A percentile compares a stretch with the other conserved stretches of the same genome.
Evolutionary conservation across 2,113 vertebrate species (phyloP).

Genomic region (Corapipo altera): DNA sequence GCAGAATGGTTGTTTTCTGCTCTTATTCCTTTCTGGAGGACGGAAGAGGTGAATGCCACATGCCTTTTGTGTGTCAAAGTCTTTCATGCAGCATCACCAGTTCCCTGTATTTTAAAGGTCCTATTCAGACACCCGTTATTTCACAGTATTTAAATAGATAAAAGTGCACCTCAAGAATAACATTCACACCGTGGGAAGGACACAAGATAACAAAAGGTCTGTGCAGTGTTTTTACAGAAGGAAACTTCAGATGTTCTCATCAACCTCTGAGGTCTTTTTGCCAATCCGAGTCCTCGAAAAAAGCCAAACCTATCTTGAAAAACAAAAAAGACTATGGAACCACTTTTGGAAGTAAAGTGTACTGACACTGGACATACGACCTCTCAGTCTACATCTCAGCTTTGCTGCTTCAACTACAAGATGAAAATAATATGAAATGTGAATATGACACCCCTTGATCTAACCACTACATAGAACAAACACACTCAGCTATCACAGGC

Average conservation of each 20-base stretch:
- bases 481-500: accelerated
- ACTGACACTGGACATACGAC: not conserved
- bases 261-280: not conserved
- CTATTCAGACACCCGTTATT: not conserved
- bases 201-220: not conserved
- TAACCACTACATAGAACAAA: not conserved
- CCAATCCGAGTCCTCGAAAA: not conserved
- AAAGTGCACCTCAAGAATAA: not conserved
- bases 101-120: not conserved
- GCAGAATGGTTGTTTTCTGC: not conserved
- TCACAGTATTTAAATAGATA: not conserved
- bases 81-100: not conserved
- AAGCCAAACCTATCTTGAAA: not conserved
- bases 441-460: not conserved
- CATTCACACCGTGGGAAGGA: not conserved
- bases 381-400: not conserved
- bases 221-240: not conserved
- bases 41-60: not conserved
- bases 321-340: accelerated
- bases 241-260: not conserved
- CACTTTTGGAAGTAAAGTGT: not conserved
- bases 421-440: not conserved
- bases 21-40: not conserved
- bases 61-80: not conserved
- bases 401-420: not conserved